Base-by-base conservation (phyloP, 2,888 invertebrate species). In the Conistra vaccinii region DNA sequence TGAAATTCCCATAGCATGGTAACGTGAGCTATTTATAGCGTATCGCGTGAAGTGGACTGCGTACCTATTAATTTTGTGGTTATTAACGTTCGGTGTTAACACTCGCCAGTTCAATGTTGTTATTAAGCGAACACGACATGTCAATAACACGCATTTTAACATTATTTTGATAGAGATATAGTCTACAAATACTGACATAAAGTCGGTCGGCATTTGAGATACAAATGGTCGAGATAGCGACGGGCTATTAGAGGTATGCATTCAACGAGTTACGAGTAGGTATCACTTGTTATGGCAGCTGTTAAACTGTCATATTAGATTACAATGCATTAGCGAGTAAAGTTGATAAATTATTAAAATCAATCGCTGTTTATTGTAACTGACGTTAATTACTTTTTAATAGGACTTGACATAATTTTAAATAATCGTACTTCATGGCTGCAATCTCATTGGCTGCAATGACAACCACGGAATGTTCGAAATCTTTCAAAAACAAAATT, bases 41-140 rank as follows among this genome's bases (percentile, higher is more conserved):
- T 60, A 77, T 77, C 45, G 69, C 60, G 68, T 77, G 82, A 67
- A 83, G 67, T 83, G 67, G 57, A 48, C 35, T 51, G 48, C 61
- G 45, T 76, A 57, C 62, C 55, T 81, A 32, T 60, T 68, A 35
- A 67, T 72, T 81, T 73, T 53, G 77, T 83, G 76, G 85, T 68
- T 29, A 65, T 81, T 85, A 77, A 85, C 76, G 69, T 81, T 83
- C 62, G 66, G 71, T 88, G 73, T 83, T 88, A 85, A 87, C 87
- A 78, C 73, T 69, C 48, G 76, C 83, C 80, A 85, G 80, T 76
- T 86, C 69, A 73, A 80, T 86, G 87, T 88, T 88, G 77, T 84
- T 62, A 81, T 78, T 78, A 78, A 81, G 67, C 53, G 69, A 75
- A 85, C 63, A 70, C 73, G 72, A 74, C 48, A 67, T 69, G 73